Percentiles rank a stretch among this genome's conserved stretches.
These are phyloP conservation scores for Drosophila subsilvestris DNA, from an alignment of 2,888 invertebrate species.

Conservation along the genomic window DNA sequence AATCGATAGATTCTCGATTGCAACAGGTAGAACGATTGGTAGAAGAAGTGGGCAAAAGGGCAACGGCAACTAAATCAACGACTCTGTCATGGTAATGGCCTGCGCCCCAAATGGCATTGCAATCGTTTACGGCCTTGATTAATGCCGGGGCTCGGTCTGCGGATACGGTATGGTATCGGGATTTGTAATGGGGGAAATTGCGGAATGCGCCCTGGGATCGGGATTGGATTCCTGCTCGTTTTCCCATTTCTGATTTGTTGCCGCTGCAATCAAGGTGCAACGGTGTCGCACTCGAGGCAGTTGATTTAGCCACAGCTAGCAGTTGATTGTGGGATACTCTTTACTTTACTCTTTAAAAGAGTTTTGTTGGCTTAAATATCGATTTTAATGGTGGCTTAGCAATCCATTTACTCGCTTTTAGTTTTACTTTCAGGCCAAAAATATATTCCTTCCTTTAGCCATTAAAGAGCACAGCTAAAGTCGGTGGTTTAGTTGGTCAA, in stretches of 20 bases:
- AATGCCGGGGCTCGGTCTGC: constrained; percentile 40
- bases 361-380: too few relatives aligned
- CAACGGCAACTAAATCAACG: constrained; percentile 40
- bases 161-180: constrained; percentile 10
- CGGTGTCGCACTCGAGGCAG: background rate
- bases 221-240: constrained; percentile 13
- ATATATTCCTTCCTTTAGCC: background rate
- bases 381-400: too few relatives aligned
- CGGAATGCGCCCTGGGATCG: constrained; percentile 10
- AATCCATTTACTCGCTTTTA: background rate
- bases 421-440: background rate
- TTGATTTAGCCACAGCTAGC: background rate
- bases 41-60: constrained; percentile 16
- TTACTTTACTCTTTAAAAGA: background rate
- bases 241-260: constrained; percentile 4
- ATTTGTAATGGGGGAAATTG: background rate
- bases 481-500: background rate
- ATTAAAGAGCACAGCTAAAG: background rate
- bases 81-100: constrained; percentile 45
- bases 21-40: constrained; percentile 61
- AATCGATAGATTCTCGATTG: constrained; percentile 68
- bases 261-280: constrained; percentile 35
- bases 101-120: constrained; percentile 46
- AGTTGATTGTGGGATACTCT: constrained; percentile 14
- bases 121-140: constrained; percentile 60